phyloP scores from a whole-genome alignment of 2,888 invertebrate species.

The Morpho achilles region DNA sequence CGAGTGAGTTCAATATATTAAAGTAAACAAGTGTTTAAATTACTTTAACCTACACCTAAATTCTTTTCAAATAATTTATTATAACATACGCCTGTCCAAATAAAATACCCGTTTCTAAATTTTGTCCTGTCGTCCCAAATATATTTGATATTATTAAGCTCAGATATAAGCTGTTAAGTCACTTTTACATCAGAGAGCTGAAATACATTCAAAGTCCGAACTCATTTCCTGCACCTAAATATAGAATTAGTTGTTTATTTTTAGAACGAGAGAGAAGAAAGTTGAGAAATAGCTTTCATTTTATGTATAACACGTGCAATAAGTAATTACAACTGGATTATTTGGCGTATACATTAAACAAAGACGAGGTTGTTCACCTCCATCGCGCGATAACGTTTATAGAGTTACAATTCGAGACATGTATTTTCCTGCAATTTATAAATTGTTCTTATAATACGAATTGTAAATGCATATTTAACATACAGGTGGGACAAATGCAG shows the following conservation, averaged over 20 bases:
- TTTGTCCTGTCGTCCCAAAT: too few relatives aligned
- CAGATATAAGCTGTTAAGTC: too few relatives aligned
- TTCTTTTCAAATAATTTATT: too few relatives aligned
- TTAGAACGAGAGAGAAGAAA: constrained; percentile 6
- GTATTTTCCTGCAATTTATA: constrained; percentile 14
- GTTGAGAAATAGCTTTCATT: constrained; percentile 14
- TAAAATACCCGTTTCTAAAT: too few relatives aligned
- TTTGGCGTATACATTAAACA: constrained; percentile 25
- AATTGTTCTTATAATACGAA: constrained; percentile 1
- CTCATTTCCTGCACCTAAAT: constrained; percentile 5
- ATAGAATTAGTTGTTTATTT: constrained; percentile 10
- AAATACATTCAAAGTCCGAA: constrained; percentile 6
- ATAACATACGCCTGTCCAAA: too few relatives aligned
- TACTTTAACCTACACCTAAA: too few relatives aligned
- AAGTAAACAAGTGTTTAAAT: too few relatives aligned
- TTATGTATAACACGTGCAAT: constrained; percentile 18
- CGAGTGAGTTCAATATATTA: too few relatives aligned
- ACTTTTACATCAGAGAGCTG: neutral
- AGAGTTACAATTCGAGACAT: constrained; percentile 22
- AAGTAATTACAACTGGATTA: constrained; percentile 22
- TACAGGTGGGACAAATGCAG: constrained; percentile 4
- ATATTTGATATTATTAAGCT: too few relatives aligned
- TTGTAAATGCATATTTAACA: constrained; percentile 7
- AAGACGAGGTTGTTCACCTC: constrained; percentile 25
- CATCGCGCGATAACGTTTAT: constrained; percentile 22